phyloP scores from a whole-genome alignment of 2,888 invertebrate genomes.

The Deroplatys truncata region DNA sequence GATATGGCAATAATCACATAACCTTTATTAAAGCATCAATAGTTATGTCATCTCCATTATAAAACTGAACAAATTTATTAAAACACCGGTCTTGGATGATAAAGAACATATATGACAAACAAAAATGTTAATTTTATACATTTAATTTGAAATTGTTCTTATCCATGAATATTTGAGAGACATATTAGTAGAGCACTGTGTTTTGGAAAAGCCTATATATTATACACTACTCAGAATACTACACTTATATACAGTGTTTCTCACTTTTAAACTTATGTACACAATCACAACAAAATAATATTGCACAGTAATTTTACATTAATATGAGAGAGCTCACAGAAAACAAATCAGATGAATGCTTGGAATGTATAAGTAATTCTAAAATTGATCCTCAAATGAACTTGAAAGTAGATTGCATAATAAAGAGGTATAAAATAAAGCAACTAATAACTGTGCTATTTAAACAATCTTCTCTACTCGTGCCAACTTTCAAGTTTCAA shows the following conservation, averaged over 20 bases:
- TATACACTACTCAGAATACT: background rate
- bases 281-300: background rate
- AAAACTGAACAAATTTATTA: background rate
- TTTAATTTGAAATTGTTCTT: background rate
- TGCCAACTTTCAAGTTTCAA: no score
- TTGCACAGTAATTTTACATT: background rate
- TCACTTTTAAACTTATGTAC: background rate
- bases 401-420: no score
- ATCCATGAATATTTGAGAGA: background rate
- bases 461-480: no score
- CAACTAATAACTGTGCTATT: no score
- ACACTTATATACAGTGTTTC: background rate
- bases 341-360: no score
- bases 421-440: no score
- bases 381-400: no score
- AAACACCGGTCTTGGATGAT: background rate
- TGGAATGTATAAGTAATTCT: no score
- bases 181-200: background rate
- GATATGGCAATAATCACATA: background rate
- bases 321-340: background rate
- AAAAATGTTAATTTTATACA: background rate
- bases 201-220: background rate
- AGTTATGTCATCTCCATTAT: background rate
- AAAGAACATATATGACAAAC: background rate
- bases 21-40: background rate